Evolutionary conservation across 92 coral and sea anemone species (phyloP), one percentile per base, ranked within the genome.

Genomic region (Zoanthus gigantus): DNA sequence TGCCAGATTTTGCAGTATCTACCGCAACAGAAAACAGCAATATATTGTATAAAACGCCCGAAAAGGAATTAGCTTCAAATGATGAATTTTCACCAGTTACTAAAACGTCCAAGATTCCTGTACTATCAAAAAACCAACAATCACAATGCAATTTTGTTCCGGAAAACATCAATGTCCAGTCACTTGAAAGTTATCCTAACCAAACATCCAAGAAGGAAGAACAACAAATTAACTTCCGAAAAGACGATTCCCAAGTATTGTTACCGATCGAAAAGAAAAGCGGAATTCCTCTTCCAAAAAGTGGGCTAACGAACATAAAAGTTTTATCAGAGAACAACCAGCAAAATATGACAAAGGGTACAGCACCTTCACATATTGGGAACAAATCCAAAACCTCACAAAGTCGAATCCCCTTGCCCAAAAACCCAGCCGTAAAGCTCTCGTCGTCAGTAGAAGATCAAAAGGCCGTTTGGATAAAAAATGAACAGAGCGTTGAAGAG

Each of bases 401-500:
- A 44, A 80, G 85, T 50, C 72, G 73, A 45, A 80, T 80, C 61
- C 85, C 85, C 9, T 34, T 79, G 84, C 84, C 84, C 37, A 15
- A n/a, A 54, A 65, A 7, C n/a, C 75, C 63, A 8, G 31, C 58
- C 44, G 34, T 34, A 81, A 47, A 50, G 10, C 46, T 81, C 28
- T 54, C 85, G 18, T 63, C 85, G 47, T 48, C 85, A 12, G 45
- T 34, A 6, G 75, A 44, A 11, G 75, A 65, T n/a, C 23, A 65
- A 50, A 66, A 46, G 29, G 61, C 66, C 37, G 71, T 66, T 18
- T 81, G 85, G 85, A 81, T 66, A 50, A 48, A 46, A 18, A 67
- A 47, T 69, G 74, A 45, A 81, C 0, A 17, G 32, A n/a, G 28
- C 66, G 15, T 65, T 66, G 46, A 9, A 5, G 18, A 12, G 2